A percentile compares a stretch with the other conserved stretches of the same genome.
phyloP scores from a whole-genome alignment of 2,113 vertebrate genomes.

The Ceyx margarethae region DNA sequence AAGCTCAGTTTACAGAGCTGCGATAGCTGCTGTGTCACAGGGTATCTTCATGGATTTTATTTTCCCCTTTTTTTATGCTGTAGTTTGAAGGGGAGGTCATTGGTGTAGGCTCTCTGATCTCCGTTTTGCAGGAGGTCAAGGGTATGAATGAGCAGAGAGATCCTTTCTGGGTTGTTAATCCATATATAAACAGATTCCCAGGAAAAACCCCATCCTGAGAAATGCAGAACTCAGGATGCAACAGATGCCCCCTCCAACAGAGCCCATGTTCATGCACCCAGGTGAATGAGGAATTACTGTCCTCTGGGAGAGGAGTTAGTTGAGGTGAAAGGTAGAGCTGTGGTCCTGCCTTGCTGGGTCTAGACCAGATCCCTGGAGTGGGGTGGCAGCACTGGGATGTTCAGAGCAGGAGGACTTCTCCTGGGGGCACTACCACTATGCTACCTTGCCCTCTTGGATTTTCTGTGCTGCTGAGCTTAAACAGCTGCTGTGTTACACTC shows the following conservation, averaged over 20 bases:
- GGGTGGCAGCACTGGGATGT: accelerated
- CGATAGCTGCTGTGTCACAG: accelerated
- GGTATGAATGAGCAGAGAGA: not conserved
- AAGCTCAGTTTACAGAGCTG: not conserved
- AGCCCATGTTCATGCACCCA: not conserved
- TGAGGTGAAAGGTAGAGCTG: not conserved
- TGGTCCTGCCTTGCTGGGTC: not conserved
- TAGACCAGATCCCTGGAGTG: accelerated
- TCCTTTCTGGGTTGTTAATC: not conserved
- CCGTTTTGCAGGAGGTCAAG: not conserved
- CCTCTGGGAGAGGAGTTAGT: not conserved
- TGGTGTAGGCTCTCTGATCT: not conserved
- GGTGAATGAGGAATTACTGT: not conserved
- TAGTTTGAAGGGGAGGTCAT: not conserved
- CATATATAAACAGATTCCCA: accelerated
- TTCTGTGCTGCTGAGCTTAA: not conserved
- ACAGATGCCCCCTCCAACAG: not conserved
- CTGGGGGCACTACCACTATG: no score
- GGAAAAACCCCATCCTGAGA: not conserved
- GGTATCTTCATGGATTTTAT: not conserved
- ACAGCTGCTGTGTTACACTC: not conserved
- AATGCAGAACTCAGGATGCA: not conserved
- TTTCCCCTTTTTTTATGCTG: not conserved
- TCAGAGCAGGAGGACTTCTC: not conserved
- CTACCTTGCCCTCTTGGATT: not conserved